These are phyloP conservation scores for Tachyglossus aculeatus DNA, from an alignment of 2,797 vertebrate species.

Conservation along the genomic window DNA sequence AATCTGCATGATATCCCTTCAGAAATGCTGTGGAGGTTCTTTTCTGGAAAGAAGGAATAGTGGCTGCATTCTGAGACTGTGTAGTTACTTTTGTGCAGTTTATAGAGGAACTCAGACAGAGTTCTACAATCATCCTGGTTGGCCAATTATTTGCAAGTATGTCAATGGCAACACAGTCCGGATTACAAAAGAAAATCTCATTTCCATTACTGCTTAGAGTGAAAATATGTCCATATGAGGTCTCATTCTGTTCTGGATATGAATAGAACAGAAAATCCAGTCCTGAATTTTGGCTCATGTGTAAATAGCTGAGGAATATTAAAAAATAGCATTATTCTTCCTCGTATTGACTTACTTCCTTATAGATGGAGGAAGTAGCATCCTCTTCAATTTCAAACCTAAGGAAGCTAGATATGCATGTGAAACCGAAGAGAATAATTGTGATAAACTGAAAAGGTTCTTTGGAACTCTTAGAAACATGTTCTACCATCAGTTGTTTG, in stretches of 20 bases:
- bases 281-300: not conserved
- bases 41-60: slow-evolving; percentile 13
- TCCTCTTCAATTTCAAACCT: not conserved
- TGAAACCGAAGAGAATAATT: too few relatives aligned
- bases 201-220: not conserved
- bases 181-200: not conserved
- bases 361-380: not conserved
- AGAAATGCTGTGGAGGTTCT: not conserved
- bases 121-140: not conserved
- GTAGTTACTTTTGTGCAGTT: slow-evolving; percentile 12
- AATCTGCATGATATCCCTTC: slow-evolving; percentile 20
- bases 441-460: too few relatives aligned
- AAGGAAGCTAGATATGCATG: not conserved
- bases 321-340: not conserved
- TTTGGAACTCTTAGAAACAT: too few relatives aligned
- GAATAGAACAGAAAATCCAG: not conserved
- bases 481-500: too few relatives aligned
- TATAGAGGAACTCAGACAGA: not conserved
- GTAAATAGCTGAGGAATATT: not conserved
- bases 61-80: not conserved
- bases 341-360: not conserved
- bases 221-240: not conserved
- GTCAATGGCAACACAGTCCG: not conserved
- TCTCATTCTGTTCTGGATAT: not conserved
- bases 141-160: slow-evolving; percentile 4